Conservation (phyloP, 2,888 invertebrate species). For the Sepiola atlantica region DNA sequence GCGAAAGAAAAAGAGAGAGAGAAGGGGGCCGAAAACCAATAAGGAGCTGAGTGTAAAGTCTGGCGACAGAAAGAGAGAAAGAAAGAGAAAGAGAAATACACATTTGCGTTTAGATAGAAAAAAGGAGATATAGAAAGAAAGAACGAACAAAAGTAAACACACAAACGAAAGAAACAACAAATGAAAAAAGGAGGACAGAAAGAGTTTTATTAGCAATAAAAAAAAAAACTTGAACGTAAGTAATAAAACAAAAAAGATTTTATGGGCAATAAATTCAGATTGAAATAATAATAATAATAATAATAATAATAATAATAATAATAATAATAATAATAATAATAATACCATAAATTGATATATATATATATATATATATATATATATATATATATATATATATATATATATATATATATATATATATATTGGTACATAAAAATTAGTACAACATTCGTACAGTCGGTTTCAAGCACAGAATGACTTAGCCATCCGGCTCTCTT, state of each 20-base stretch:
- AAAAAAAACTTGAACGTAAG: too few species aligned
- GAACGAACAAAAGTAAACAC: not conserved
- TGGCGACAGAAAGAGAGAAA: not conserved
- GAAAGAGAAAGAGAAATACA: not conserved
- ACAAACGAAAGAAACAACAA: not conserved
- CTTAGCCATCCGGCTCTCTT: too few species aligned
- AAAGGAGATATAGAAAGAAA: not conserved
- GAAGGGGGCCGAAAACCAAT: not conserved
- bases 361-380: too few species aligned
- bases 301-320: too few species aligned
- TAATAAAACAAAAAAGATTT: too few species aligned
- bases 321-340: too few species aligned
- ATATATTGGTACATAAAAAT: not conserved
- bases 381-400: not conserved
- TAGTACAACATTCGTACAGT: too few species aligned
- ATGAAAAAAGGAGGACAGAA: not conserved
- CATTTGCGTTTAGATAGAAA: too few species aligned
- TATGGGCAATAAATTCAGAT: too few species aligned
- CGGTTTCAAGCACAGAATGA: too few species aligned
- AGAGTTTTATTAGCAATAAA: not conserved
- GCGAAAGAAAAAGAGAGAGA: not conserved
- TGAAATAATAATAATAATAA: too few species aligned
- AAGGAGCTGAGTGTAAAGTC: not conserved
- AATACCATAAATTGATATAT: too few species aligned
- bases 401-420: not conserved